Percentiles rank a stretch among this genome's conserved stretches.
These are phyloP conservation scores for Tinamus guttatus DNA, from an alignment of 2,113 vertebrate genomes.

Conservation along the genomic window DNA sequence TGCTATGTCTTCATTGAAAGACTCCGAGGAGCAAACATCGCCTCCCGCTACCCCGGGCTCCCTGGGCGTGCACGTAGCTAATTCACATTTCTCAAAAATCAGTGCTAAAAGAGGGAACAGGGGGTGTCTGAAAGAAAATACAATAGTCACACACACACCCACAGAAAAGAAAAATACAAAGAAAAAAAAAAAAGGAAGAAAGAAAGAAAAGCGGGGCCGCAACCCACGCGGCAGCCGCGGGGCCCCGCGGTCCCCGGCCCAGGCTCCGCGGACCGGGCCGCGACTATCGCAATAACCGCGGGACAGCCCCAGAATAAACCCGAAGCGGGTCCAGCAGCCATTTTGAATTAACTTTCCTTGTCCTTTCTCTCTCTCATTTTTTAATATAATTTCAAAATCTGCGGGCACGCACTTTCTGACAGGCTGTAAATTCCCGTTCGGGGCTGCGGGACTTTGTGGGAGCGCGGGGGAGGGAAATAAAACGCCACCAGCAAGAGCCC, in stretches of 20 bases:
- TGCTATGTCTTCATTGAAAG: constrained; percentile 99
- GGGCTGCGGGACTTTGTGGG: background rate
- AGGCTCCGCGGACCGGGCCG: background rate
- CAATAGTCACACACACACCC: constrained; percentile 82
- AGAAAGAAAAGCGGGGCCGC: background rate
- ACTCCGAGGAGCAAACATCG: constrained; percentile 99
- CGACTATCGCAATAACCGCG: constrained; percentile 58
- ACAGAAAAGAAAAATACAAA: background rate
- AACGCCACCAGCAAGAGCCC: background rate
- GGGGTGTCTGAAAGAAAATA: constrained; percentile 95
- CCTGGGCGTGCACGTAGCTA: constrained; percentile 99
- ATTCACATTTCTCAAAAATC: constrained; percentile 99
- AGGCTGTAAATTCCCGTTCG: background rate
- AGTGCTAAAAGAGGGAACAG: constrained; percentile 99
- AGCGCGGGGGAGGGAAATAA: fast-evolving
- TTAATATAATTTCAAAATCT: background rate
- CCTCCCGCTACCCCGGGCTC: constrained; percentile 99
- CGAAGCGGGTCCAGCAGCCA: constrained; percentile 78
- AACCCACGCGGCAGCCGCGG: too few species aligned
- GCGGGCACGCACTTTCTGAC: background rate
- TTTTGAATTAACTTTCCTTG: constrained; percentile 80
- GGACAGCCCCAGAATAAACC: constrained; percentile 71
- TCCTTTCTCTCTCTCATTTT: background rate
- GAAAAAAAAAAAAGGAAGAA: background rate
- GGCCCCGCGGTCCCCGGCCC: background rate